Conservation (phyloP, 2,888 invertebrate species). For the Seira ritae region DNA sequence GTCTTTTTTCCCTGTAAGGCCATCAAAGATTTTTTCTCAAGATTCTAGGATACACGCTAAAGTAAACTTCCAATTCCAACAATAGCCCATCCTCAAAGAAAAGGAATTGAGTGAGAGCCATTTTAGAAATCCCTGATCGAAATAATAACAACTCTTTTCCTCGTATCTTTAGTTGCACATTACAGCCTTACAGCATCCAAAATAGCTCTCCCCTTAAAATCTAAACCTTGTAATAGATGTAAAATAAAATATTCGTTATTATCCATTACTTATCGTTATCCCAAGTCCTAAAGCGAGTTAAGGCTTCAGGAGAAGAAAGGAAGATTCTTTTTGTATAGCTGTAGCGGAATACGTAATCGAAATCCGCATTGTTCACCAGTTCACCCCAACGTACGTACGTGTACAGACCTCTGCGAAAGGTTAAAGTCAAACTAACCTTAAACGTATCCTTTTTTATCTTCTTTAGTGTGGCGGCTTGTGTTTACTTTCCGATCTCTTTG, state of each 20-base stretch:
- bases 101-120: background rate
- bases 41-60: no score
- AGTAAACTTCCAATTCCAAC: no score
- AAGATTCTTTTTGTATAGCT: no score
- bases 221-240: background rate
- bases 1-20: background rate
- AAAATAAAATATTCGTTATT: background rate
- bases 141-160: background rate
- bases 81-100: no score
- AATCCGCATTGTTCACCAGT: no score
- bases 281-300: background rate
- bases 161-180: background rate
- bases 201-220: background rate
- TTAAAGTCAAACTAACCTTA: background rate
- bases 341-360: no score
- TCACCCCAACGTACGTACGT: no score
- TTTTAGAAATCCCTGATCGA: background rate
- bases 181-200: background rate
- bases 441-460: background rate
- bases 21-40: no score
- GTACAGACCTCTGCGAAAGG: background rate
- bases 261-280: constrained; percentile 11
- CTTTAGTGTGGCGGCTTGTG: constrained; percentile 1
- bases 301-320: no score
- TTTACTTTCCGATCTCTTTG: constrained; percentile 23